These are phyloP conservation scores for Eubucco bourcierii DNA, from an alignment of 2,113 vertebrate genomes.

Conservation along the genomic window DNA sequence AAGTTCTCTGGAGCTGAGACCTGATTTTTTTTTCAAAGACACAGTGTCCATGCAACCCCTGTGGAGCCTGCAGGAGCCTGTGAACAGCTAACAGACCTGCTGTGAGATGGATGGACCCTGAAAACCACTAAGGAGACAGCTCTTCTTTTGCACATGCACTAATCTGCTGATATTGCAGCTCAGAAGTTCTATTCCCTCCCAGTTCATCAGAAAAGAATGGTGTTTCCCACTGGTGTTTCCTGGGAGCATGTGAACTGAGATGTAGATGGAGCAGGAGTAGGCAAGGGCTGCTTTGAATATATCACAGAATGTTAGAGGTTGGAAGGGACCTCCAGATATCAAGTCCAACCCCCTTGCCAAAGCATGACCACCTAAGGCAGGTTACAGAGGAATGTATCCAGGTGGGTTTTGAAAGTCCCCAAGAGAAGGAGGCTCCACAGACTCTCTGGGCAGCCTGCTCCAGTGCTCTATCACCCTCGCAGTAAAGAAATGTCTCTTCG, in stretches of 20 bases:
- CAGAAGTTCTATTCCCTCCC: neutral
- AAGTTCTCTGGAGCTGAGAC: neutral
- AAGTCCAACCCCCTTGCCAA: too few relatives aligned
- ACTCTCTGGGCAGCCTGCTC: too few relatives aligned
- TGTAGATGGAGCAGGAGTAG: rapidly evolving
- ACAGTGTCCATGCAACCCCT: rapidly evolving
- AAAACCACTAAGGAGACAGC: neutral
- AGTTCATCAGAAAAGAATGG: neutral
- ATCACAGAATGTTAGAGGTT: too few relatives aligned
- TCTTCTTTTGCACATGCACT: neutral
- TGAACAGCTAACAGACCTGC: neutral
- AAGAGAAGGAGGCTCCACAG: too few relatives aligned
- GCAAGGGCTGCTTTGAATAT: neutral
- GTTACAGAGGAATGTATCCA: too few relatives aligned
- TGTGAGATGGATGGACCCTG: neutral
- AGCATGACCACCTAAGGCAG: too few relatives aligned
- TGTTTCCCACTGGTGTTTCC: neutral
- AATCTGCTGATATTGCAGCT: neutral
- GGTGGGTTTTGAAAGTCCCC: too few relatives aligned
- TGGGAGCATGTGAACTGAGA: neutral
- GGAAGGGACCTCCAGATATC: too few relatives aligned
- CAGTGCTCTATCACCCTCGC: too few relatives aligned
- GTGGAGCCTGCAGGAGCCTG: neutral
- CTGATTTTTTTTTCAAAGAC: neutral
- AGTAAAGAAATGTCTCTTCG: too few relatives aligned